phyloP scores from a whole-genome alignment of 92 coral and sea anemone species.

The Porites cylindrica region DNA sequence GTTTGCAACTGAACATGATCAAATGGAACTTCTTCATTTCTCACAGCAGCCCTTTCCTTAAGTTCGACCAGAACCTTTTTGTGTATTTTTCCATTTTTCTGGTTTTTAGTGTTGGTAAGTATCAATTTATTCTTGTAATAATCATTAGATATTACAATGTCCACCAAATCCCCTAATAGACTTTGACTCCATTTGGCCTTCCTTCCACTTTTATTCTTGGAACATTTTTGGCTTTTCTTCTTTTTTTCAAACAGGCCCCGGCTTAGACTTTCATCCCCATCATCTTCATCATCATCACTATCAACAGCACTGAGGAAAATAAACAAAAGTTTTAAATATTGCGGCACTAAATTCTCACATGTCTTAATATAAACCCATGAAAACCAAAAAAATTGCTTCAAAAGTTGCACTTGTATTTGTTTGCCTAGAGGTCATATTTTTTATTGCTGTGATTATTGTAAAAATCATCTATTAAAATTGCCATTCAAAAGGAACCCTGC shows the following conservation, averaged over 20 bases:
- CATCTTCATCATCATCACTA: slow-evolving; percentile 6
- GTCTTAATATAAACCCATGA: slow-evolving; percentile 12
- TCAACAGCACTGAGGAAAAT: slow-evolving; percentile 14
- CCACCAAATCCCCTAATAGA: slow-evolving; percentile 41
- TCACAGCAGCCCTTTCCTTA: slow-evolving; percentile 50
- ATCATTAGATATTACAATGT: slow-evolving; percentile 24
- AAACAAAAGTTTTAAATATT: not conserved
- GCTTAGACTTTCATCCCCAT: not conserved
- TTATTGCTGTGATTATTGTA: slow-evolving; percentile 26
- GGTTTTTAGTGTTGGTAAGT: slow-evolving; percentile 30
- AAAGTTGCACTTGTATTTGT: slow-evolving; percentile 15
- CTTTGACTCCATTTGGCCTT: slow-evolving; percentile 40
- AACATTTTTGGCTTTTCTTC: slow-evolving; percentile 20
- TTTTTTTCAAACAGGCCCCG: slow-evolving; percentile 16
- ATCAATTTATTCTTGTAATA: slow-evolving; percentile 43
- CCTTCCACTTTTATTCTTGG: slow-evolving; percentile 37
- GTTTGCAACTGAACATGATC: slow-evolving; percentile 46
- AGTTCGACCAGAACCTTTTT: slow-evolving; percentile 37
- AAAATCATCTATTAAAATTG: slow-evolving; percentile 11
- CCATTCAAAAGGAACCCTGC: slow-evolving; percentile 18
- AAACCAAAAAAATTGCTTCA: slow-evolving; percentile 17
- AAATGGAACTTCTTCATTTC: slow-evolving; percentile 56
- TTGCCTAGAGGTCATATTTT: slow-evolving; percentile 22
- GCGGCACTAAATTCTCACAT: not conserved
- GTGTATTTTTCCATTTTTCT: slow-evolving; percentile 63